A percentile compares a stretch with the other conserved stretches of the same genome.
These are phyloP conservation scores for Parus major DNA, from an alignment of 2,113 vertebrate genomes.

Conservation along the genomic window DNA sequence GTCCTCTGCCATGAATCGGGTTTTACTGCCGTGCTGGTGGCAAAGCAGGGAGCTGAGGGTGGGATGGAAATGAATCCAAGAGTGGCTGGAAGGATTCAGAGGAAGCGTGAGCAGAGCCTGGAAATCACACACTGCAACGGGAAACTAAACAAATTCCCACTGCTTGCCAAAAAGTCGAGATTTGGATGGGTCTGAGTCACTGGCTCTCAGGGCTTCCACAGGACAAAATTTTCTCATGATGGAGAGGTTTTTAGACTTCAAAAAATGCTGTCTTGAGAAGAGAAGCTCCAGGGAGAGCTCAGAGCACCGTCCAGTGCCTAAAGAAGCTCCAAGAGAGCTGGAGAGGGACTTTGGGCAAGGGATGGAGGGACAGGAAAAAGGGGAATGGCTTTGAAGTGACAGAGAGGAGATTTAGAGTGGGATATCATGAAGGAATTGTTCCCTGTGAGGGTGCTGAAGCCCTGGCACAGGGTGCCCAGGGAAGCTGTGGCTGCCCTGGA, in stretches of 20 bases:
- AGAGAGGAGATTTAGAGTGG: neutral
- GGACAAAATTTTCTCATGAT: neutral
- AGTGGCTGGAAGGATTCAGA: neutral
- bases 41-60: neutral
- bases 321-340: neutral
- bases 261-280: neutral
- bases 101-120: neutral
- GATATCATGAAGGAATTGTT: neutral
- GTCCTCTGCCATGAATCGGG: neutral
- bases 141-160: neutral
- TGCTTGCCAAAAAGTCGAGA: neutral
- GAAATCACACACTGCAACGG: neutral
- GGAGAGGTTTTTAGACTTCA: neutral
- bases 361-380: rapidly evolving
- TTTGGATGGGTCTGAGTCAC: neutral
- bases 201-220: no score
- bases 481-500: neutral
- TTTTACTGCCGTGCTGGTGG: neutral
- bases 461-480: neutral
- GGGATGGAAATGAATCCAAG: neutral
- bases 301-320: neutral
- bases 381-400: neutral
- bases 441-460: rapidly evolving
- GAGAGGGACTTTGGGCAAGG: no score
- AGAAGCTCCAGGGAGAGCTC: neutral